Evolutionary conservation across 2,797 vertebrate genomes (phyloP).

Genomic region (Kryptopterus vitreolus): DNA sequence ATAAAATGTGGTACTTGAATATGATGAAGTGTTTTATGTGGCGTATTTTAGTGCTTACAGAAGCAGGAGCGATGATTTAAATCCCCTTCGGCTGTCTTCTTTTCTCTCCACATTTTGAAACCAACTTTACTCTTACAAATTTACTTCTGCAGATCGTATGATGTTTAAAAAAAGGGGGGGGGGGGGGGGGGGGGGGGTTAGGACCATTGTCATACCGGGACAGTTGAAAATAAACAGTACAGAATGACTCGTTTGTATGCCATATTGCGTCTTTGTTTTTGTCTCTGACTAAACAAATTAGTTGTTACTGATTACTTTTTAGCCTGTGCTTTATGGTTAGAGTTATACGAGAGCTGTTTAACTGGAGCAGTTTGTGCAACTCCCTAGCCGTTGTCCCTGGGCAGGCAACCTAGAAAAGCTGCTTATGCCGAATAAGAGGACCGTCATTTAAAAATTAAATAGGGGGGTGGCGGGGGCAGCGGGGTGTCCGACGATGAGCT

Average conservation of each 20-base stretch:
- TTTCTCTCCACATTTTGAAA: constrained; percentile 44
- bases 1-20: neutral
- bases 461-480: constrained; percentile 57
- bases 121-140: constrained; percentile 67
- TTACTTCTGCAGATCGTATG: constrained; percentile 72
- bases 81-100: neutral
- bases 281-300: neutral
- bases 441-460: constrained; percentile 63
- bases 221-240: neutral
- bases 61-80: neutral
- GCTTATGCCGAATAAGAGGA: constrained; percentile 75
- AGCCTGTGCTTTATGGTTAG: constrained; percentile 10
- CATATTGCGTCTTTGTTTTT: neutral
- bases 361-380: constrained; percentile 36
- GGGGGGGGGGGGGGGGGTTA: too few relatives aligned
- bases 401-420: constrained; percentile 70
- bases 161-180: constrained; percentile 61
- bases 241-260: neutral
- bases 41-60: neutral
- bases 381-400: constrained; percentile 35
- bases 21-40: neutral
- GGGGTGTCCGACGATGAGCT: constrained; percentile 54
- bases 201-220: neutral
- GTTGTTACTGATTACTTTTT: constrained; percentile 14
- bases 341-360: constrained; percentile 33